Base-by-base conservation (phyloP, 2,113 vertebrate species). In the Trogon surrucura region DNA sequence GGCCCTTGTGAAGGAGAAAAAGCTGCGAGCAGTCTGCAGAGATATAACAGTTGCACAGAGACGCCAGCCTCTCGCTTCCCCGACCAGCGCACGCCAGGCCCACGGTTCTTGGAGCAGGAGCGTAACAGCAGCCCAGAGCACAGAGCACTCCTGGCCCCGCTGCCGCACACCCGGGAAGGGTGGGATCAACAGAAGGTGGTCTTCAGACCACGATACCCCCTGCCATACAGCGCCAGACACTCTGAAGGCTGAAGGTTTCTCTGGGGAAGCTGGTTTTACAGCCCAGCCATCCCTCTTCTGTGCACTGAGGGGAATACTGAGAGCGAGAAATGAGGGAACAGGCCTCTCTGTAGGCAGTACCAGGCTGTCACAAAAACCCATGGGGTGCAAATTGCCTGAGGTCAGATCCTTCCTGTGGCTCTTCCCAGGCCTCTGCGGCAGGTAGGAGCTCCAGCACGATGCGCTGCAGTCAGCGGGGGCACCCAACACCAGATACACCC, bases 91-190 rank as follows among this genome's bases (percentile, higher is more conserved):
- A 27, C 0, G 1, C 47, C 75, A 80, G 11, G 23, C 34, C 41
- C 30, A 45, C 26, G 23, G 27, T 20, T 44, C 78, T 19, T 9
- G 0, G 19, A 64, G 45, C 21, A n/a, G 44, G 41, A 16, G 0
- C 56, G 9, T 4, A 44, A 79, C 17, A 53, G 34, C 21, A 51
- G 19, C 16, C 13, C 29, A 65, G 26, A 30, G 5, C 34, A 41
- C 12, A 11, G 11, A 61, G 29, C 50, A 27, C 21, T 61, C 53
- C 32, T 26, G 36, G 88, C 26, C 45, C 56, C 67, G 53, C 38
- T 70, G 11, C 47, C 6, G 4, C 25, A 27, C 3, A 2, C 22
- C 13, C 1, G 0, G 4, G 6, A 11, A 60, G 3, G 2, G 27
- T 13, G 11, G 30, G 27, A 62, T 1, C 30, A 22, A 84, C 25